These are phyloP conservation scores for Pardalotus punctatus DNA, from an alignment of 2,113 vertebrate genomes.

Conservation along the genomic window DNA sequence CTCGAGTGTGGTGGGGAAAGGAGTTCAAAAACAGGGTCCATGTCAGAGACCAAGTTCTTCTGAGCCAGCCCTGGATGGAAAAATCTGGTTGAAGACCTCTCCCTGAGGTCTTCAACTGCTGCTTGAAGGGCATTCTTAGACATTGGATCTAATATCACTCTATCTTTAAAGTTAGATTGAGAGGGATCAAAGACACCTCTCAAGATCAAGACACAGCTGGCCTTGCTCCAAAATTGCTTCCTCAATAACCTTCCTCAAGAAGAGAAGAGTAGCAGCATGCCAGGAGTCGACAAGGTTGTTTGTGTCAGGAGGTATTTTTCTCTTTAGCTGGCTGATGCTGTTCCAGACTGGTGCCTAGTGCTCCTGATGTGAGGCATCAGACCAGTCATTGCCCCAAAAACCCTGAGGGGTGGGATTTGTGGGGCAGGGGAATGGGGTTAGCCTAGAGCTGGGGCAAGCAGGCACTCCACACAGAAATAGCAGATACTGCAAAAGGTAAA, in stretches of 20 bases:
- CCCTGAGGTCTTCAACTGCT: not conserved
- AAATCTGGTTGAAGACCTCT: not conserved
- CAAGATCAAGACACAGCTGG: slow-evolving; percentile 7
- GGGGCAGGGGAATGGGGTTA: not conserved
- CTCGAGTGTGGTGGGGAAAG: not conserved
- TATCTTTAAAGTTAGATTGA: slow-evolving; percentile 4
- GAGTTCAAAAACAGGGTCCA: not conserved
- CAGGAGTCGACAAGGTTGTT: not conserved
- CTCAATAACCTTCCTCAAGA: slow-evolving; percentile 40
- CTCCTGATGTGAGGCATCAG: not conserved
- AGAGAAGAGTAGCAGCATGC: not conserved
- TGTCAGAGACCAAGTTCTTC: rapidly evolving
- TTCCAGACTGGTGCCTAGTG: not conserved
- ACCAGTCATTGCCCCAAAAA: not conserved
- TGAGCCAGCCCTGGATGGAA: not conserved
- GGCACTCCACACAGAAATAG: rapidly evolving
- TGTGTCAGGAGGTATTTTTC: slow-evolving; percentile 3
- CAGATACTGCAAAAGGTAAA: not conserved
- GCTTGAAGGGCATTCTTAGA: slow-evolving; percentile 7
- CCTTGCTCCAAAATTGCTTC: slow-evolving; percentile 29
- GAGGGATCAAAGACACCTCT: not conserved
- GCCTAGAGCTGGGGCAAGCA: not conserved
- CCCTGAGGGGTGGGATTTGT: not conserved
- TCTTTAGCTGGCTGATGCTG: not conserved
- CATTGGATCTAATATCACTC: not conserved